These are phyloP conservation scores for Salvelinus sp. DNA, from an alignment of 2,113 vertebrate genomes.

Conservation along the genomic window DNA sequence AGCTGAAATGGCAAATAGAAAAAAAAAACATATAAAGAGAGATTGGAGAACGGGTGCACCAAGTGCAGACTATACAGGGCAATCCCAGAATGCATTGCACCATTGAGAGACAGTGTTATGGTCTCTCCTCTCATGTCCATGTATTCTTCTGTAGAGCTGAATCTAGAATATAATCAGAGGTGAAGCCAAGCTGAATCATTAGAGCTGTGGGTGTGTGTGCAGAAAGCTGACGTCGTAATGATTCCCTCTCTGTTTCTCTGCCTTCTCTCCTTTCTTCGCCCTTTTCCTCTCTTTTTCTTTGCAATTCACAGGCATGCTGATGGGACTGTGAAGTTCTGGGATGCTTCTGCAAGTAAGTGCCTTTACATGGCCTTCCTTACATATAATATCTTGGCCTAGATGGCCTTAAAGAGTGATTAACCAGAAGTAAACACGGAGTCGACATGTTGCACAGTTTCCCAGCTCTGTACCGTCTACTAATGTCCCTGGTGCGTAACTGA, in stretches of 20 bases:
- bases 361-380: background rate
- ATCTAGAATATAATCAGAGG: too few species aligned
- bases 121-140: background rate
- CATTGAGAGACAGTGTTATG: background rate
- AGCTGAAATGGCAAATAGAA: too few species aligned
- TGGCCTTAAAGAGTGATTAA: background rate
- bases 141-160: too few species aligned
- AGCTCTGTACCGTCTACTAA: too few species aligned
- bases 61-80: background rate
- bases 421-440: too few species aligned
- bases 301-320: constrained; percentile 86
- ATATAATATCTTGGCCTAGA: background rate
- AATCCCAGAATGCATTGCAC: background rate
- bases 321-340: constrained; percentile 98
- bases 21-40: constrained; percentile 15
- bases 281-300: background rate
- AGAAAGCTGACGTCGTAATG: background rate
- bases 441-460: background rate
- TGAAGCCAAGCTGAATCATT: background rate
- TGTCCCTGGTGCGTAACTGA: background rate
- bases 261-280: background rate
- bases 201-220: background rate
- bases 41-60: background rate
- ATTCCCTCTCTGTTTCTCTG: constrained; percentile 1
- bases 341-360: constrained; percentile 95